These are phyloP conservation scores for Galerucella pusilla DNA, from an alignment of 2,888 invertebrate species.

Conservation along the genomic window DNA sequence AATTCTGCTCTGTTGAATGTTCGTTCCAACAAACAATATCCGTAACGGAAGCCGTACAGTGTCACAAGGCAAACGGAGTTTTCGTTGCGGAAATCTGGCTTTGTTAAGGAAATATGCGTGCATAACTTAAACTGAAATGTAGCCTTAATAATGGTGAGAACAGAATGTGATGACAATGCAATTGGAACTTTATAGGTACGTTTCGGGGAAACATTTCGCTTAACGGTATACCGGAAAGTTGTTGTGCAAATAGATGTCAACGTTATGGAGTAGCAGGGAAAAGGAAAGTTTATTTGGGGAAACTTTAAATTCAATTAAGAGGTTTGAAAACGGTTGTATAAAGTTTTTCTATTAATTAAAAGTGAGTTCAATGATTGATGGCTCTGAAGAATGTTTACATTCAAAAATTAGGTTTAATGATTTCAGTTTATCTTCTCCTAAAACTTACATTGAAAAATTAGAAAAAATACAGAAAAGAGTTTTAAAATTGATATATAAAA, in stretches of 20 bases:
- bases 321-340: not conserved
- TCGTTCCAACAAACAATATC: not conserved
- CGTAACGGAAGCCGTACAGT: constrained; percentile 15
- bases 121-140: constrained; percentile 30
- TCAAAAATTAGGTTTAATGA: no score
- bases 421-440: no score
- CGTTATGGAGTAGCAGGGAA: not conserved
- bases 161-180: constrained; percentile 27
- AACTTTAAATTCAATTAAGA: not conserved
- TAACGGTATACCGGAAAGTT: constrained; percentile 6
- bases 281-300: not conserved
- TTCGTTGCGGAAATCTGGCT: constrained; percentile 24
- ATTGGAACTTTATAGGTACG: constrained; percentile 30
- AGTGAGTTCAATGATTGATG: not conserved
- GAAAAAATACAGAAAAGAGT: no score
- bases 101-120: constrained; percentile 26
- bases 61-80: constrained; percentile 15
- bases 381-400: not conserved
- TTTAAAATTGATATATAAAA: no score
- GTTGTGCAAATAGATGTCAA: constrained; percentile 9
- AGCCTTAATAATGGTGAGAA: constrained; percentile 15
- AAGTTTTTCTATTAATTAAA: not conserved
- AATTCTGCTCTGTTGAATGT: not conserved
- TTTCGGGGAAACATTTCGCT: constrained; percentile 13
- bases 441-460: no score